phyloP scores from a whole-genome alignment of 2,113 vertebrate species.

The Mola mola region DNA sequence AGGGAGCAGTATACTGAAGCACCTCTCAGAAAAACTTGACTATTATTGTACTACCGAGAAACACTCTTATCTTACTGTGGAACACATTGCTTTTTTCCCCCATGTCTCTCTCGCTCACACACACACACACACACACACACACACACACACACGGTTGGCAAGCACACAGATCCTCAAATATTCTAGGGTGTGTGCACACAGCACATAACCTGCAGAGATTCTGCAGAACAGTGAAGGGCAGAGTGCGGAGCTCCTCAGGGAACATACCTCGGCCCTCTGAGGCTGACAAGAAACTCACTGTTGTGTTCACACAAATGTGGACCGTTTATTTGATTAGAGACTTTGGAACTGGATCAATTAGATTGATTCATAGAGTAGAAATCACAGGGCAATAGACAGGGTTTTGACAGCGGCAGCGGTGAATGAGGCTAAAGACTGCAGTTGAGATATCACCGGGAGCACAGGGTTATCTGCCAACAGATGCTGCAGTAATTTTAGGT shows the following conservation, averaged over 20 bases:
- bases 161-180: not conserved
- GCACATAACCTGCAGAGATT: not conserved
- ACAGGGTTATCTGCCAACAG: too few species aligned
- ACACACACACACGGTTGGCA: not conserved
- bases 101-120: slow-evolving; percentile 8
- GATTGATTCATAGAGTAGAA: too few species aligned
- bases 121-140: not conserved
- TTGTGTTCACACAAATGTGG: too few species aligned
- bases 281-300: not conserved
- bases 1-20: slow-evolving; percentile 57
- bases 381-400: too few species aligned
- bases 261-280: not conserved
- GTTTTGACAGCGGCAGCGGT: too few species aligned
- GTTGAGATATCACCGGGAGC: too few species aligned
- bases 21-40: slow-evolving; percentile 62
- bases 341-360: too few species aligned
- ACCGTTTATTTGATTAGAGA: too few species aligned
- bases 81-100: slow-evolving; percentile 1
- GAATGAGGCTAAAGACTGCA: too few species aligned
- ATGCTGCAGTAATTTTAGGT: too few species aligned
- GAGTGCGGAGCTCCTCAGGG: slow-evolving; percentile 14
- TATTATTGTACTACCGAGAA: slow-evolving; percentile 57
- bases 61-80: slow-evolving; percentile 40
- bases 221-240: not conserved
- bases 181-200: too few species aligned